These are phyloP conservation scores for Sylvilagus floridanus DNA, from an alignment of 2,797 vertebrate genomes.

Conservation along the genomic window DNA sequence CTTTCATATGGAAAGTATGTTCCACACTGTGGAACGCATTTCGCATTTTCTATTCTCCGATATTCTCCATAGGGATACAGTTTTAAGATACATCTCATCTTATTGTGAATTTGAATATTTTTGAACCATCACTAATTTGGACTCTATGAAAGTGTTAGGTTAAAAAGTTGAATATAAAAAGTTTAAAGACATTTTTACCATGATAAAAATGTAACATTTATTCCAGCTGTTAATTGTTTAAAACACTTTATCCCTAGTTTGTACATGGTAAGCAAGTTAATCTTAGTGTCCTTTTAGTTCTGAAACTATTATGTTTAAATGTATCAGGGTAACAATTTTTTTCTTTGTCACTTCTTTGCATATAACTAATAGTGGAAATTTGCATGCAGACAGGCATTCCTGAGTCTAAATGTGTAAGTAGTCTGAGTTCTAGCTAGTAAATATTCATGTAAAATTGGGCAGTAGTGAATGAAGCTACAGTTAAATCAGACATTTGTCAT, in stretches of 20 bases:
- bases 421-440: constrained; percentile 39
- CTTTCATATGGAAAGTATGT: not conserved
- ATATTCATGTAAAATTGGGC: constrained; percentile 41
- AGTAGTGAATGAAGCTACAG: constrained; percentile 29
- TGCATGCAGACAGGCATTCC: constrained; percentile 41
- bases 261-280: constrained; percentile 26
- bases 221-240: not conserved
- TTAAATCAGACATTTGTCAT: constrained; percentile 73
- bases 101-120: not conserved
- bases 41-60: not conserved
- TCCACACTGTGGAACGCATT: not conserved
- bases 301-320: constrained; percentile 48
- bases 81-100: constrained; percentile 13
- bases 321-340: not conserved
- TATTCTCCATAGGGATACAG: not conserved
- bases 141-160: constrained; percentile 14
- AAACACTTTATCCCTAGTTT: constrained; percentile 20
- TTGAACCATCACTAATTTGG: not conserved
- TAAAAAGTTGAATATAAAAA: not conserved
- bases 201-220: constrained; percentile 42
- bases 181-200: not conserved
- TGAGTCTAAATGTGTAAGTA: constrained; percentile 28
- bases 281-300: constrained; percentile 49
- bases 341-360: constrained; percentile 9
- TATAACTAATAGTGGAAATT: constrained; percentile 46